These are phyloP conservation scores for Lathronympha strigana DNA, from an alignment of 2,888 invertebrate species.

Conservation along the genomic window DNA sequence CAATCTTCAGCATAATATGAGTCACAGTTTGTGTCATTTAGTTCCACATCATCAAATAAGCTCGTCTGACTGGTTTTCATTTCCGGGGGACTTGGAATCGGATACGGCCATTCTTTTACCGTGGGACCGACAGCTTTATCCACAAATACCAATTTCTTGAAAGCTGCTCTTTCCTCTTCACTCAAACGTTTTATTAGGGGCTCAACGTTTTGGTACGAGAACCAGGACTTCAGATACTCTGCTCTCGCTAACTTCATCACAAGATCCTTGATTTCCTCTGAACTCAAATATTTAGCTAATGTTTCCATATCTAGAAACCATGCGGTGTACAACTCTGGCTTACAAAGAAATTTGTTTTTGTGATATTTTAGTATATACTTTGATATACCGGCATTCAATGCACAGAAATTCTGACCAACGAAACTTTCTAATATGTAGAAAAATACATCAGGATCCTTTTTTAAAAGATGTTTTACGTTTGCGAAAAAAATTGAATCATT, in stretches of 20 bases:
- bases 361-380: conserved; percentile 57
- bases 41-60: conserved; percentile 42
- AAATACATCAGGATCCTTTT: too few species aligned
- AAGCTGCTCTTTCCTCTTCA: conserved; percentile 50
- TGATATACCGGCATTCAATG: too few species aligned
- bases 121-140: conserved; percentile 54
- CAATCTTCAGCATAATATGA: neutral
- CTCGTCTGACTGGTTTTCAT: conserved; percentile 33
- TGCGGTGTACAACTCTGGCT: conserved; percentile 60
- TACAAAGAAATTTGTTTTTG: conserved; percentile 55
- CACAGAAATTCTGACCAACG: too few species aligned
- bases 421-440: too few species aligned
- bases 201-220: conserved; percentile 60
- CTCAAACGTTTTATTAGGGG: conserved; percentile 59
- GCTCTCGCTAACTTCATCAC: conserved; percentile 58
- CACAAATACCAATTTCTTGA: conserved; percentile 61
- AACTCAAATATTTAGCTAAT: conserved; percentile 54
- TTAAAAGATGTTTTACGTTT: too few species aligned
- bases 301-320: conserved; percentile 57
- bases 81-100: conserved; percentile 44
- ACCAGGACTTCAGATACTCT: conserved; percentile 56
- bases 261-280: conserved; percentile 58
- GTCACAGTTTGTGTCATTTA: neutral
- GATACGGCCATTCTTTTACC: conserved; percentile 56
- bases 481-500: too few species aligned